phyloP scores from a whole-genome alignment of 2,113 vertebrate species.

The Cyanoramphus novaezelandiae region DNA sequence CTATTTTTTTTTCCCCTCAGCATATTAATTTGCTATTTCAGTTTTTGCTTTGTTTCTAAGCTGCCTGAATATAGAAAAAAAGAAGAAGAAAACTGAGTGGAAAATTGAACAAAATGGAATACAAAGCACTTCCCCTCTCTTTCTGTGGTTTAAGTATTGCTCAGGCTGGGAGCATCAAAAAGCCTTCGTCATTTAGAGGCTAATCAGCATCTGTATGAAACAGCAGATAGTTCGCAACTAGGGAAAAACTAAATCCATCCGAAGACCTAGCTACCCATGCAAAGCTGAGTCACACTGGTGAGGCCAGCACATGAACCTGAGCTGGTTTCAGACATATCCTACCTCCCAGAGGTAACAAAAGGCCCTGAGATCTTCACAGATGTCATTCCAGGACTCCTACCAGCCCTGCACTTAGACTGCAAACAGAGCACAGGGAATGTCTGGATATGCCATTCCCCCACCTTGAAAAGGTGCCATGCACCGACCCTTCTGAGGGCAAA shows the following conservation, averaged over 20 bases:
- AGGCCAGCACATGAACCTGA: not conserved
- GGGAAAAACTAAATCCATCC: not conserved
- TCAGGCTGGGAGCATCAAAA: not conserved
- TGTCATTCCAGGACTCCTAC: not conserved
- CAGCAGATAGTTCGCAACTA: not conserved
- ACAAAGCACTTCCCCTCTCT: slow-evolving; percentile 11
- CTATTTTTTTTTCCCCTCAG: not conserved
- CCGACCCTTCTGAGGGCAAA: not conserved
- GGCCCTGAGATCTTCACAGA: not conserved
- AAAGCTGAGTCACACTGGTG: not conserved
- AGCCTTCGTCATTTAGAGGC: not conserved
- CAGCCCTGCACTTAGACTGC: not conserved
- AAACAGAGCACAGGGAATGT: accelerated
- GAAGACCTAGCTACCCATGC: not conserved
- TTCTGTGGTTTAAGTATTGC: slow-evolving; percentile 25
- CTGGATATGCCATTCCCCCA: not conserved
- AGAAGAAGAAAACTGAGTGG: not conserved
- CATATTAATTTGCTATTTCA: slow-evolving; percentile 48
- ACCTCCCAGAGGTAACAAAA: not conserved
- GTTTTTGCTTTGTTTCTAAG: slow-evolving; percentile 18
- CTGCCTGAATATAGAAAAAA: not conserved
- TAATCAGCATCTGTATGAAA: not conserved
- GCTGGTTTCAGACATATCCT: not conserved
- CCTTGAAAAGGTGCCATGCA: not conserved
- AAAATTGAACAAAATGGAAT: slow-evolving; percentile 44